phyloP scores from a whole-genome alignment of 1,140 invertebrate species.

The Drosophila prosaltans region DNA sequence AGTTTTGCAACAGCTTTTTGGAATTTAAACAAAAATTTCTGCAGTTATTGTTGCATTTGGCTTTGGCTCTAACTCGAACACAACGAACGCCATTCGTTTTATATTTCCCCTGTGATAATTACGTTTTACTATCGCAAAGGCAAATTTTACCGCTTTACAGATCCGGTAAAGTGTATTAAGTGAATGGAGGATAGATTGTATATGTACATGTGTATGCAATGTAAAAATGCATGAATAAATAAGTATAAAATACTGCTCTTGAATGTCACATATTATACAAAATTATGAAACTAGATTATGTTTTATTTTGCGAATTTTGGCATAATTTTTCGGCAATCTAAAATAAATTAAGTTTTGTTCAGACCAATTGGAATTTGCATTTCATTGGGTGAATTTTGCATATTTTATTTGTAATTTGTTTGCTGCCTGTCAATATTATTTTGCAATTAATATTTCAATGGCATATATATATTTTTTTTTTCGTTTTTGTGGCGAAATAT shows the following conservation, averaged over 20 bases:
- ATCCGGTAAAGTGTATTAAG: not conserved
- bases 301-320: conserved; percentile 36
- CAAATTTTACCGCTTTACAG: conserved; percentile 31
- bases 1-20: conserved; percentile 11
- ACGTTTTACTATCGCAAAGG: conserved; percentile 54
- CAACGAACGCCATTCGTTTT: conserved; percentile 26
- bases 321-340: conserved; percentile 34
- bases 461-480: conserved; percentile 1
- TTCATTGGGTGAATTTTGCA: conserved; percentile 37
- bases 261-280: not conserved
- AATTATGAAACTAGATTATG: not conserved
- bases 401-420: conserved; percentile 71
- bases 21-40: not conserved
- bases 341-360: conserved; percentile 3
- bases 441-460: conserved; percentile 74
- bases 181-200: too few species aligned
- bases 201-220: too few species aligned
- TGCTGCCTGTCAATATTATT: conserved; percentile 71
- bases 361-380: conserved; percentile 18
- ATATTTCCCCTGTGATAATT: conserved; percentile 61
- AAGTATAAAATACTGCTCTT: conserved; percentile 7
- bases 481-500: conserved; percentile 8
- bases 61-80: conserved; percentile 8
- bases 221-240: conserved; percentile 3
- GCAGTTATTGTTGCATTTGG: conserved; percentile 27